Percentiles rank a stretch among this genome's conserved stretches.
Conservation (phyloP, 2,113 vertebrate species). For the Thomomys bottae region DNA sequence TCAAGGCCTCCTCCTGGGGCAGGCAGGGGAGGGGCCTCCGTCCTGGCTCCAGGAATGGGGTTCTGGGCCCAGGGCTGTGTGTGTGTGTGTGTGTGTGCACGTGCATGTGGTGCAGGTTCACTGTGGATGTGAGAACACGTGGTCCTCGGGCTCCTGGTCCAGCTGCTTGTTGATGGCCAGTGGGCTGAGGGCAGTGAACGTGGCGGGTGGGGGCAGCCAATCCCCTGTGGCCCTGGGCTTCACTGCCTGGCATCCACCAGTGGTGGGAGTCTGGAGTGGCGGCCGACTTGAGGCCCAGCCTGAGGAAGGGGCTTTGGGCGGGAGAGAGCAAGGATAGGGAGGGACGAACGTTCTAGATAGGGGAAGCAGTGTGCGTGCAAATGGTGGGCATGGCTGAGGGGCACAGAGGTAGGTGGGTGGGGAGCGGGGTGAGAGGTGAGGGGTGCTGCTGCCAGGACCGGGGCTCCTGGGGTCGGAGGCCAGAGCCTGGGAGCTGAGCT, state of each 20-base stretch:
- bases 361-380: too few species aligned
- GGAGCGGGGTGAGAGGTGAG: accelerated
- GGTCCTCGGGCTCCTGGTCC: too few species aligned
- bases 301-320: neutral
- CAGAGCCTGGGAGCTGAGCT: too few species aligned
- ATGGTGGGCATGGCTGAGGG: too few species aligned
- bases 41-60: neutral
- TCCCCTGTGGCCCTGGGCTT: too few species aligned
- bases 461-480: neutral
- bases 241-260: too few species aligned
- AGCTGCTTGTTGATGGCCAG: too few species aligned
- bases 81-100: neutral
- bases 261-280: neutral
- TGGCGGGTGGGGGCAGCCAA: too few species aligned
- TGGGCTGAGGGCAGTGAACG: too few species aligned
- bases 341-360: neutral
- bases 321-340: neutral
- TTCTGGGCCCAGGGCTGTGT: too few species aligned
- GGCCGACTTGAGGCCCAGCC: neutral
- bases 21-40: neutral
- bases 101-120: too few species aligned
- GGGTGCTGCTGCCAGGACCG: neutral
- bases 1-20: neutral
- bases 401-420: neutral
- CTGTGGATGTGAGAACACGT: too few species aligned